phyloP scores from a whole-genome alignment of 2,797 vertebrate genomes.

The Pampus argenteus region DNA sequence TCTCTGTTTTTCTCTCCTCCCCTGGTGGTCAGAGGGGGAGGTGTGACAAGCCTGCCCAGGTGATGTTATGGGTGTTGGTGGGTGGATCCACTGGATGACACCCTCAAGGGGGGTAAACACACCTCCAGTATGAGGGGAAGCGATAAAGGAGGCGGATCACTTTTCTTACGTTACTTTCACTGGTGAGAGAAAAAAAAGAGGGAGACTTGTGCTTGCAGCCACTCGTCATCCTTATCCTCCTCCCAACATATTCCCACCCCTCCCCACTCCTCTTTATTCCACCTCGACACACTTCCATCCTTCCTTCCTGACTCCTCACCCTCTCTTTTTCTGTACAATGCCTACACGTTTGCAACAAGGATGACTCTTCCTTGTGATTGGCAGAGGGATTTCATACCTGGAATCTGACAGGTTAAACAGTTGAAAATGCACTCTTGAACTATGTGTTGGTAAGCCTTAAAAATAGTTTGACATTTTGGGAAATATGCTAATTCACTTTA shows the following conservation, averaged over 20 bases:
- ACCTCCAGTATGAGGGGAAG: constrained; percentile 43
- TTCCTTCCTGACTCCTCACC: constrained; percentile 6
- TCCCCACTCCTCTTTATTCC: constrained; percentile 36
- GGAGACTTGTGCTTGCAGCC: constrained; percentile 25
- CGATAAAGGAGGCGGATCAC: constrained; percentile 31
- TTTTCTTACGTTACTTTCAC: constrained; percentile 65
- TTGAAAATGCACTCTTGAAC: background rate
- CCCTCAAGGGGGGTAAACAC: constrained; percentile 50
- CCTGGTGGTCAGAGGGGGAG: constrained; percentile 37
- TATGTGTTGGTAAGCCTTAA: background rate
- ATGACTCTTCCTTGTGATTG: constrained; percentile 20
- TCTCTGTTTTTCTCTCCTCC: constrained; percentile 13
- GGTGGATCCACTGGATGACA: constrained; percentile 41
- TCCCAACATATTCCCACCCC: constrained; percentile 57
- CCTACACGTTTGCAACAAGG: background rate
- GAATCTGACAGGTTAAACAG: constrained; percentile 23
- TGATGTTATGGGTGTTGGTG: constrained; percentile 39
- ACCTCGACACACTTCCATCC: constrained; percentile 36
- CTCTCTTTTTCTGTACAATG: constrained; percentile 1
- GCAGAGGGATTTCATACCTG: constrained; percentile 26
- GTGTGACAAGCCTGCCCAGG: constrained; percentile 43
- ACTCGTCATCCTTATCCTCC: constrained; percentile 39
- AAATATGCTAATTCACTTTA: background rate
- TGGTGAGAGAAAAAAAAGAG: constrained; percentile 37
- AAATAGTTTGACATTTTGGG: background rate